Evolutionary conservation across 2,113 vertebrate genomes (phyloP), one percentile per base, ranked within the genome.

Genomic region (Tychaedon coryphoeus): DNA sequence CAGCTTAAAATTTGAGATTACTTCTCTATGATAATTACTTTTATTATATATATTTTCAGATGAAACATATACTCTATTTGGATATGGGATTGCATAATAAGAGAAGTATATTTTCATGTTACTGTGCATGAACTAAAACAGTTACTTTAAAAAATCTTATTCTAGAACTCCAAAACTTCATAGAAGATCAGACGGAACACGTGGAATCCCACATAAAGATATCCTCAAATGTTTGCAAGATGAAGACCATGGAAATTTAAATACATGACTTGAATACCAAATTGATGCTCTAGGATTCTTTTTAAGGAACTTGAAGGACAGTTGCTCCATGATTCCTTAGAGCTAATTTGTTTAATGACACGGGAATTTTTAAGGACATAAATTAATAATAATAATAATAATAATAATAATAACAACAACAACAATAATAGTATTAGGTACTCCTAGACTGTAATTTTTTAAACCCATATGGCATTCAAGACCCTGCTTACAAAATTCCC

Each of bases 1-100:
- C 18, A 67, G 61, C 33, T 28, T 64, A 80, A 84, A 85, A 77
- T 3, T 15, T 62, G 17, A 92, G 25, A 51, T 57, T 69, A 57
- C 29, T 86, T 70, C 54, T 33, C 3, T 22, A 66, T 56, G 15
- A 34, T 40, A 57, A 71, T 56, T 47, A 51, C 10, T 70, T 86
- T 56, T 51, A 50, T n/a, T n/a, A 12, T 7, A 25, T 15, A 48
- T 31, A 15, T 28, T 22, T 88, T 95, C 2, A 6, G 29, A 88
- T 51, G 2, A 85, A 53, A 16, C 5, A 47, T 22, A 40, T 28
- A 65, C 4, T 2, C 25, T 58, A 19, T 19, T 43, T 61, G 24
- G 29, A 12, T 7, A 42, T 34, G 9, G 4, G 3, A 4, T 2
- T 50, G 15, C 34, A 51, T 33, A 72, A 29, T 0, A 0, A 78